Evolutionary conservation across 2,888 invertebrate genomes (phyloP), one percentile per base, ranked within the genome.

Genomic region (Amblyteles armatorius): DNA sequence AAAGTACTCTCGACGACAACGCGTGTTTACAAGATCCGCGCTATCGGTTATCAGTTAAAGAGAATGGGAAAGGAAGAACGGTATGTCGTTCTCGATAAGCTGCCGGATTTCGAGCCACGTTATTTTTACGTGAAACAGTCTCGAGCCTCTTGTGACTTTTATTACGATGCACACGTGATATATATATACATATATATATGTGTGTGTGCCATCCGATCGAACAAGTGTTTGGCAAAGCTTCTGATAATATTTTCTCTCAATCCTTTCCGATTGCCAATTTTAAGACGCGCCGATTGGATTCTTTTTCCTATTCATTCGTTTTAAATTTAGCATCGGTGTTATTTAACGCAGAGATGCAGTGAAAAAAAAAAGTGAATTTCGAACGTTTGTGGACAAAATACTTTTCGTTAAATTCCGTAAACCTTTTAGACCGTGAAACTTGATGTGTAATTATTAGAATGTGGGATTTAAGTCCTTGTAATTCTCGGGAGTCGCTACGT

Each of bases 1-100:
- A 57, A 57, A 57, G 44, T 26, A 57, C 26, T 26, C 11, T 26
- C 57, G 57, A 22, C 55, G 19, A 26, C 26, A 57, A 22, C 22
- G 55, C 22, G 57, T 57, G 57, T 57, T 57, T 57, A 57, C 57
- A 22, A 57, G 57, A 57, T 13, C 26, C 11, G 26, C 9, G 57
- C 26, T 57, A 26, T 57, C 57, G 22, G 11, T 57, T 57, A 22
- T 57, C 57, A 57, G 26, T 48, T 48, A 13, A 57, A 57, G 57
- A 57, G 57, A 57, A 57, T 22, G 57, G 57, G 13, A 22, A 5
- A 6, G 13, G 26, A 26, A 26, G 57, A 57, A 13, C 26, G 26
- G 13, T 57, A 57, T 26, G 26, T 57, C 57, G 22, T 57, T 57
- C 26, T 4, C 57, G 22, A 26, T 26, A 11, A 22, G 22, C 26